Conservation (phyloP, 2,888 invertebrate species). For the Glomeris marginata region DNA sequence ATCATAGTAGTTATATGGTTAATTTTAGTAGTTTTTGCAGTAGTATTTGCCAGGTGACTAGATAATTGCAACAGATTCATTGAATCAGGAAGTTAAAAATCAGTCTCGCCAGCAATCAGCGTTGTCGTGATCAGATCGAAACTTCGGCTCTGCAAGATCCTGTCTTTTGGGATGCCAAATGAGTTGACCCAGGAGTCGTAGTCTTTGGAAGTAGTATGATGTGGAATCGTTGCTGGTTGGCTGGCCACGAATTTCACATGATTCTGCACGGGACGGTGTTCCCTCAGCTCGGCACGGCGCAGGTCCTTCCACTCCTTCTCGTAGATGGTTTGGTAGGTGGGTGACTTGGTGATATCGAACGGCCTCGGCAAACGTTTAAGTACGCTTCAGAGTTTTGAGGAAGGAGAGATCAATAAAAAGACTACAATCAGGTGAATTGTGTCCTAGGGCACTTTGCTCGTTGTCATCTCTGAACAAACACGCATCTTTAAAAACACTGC, state of each 20-base stretch:
- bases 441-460: neutral
- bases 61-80: neutral
- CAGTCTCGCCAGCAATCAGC: conserved; percentile 51
- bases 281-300: conserved; percentile 14
- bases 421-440: conserved; percentile 17
- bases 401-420: conserved; percentile 19
- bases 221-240: neutral
- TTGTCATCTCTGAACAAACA: no score
- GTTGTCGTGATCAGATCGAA: conserved; percentile 86
- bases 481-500: no score
- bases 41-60: neutral
- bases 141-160: conserved; percentile 79
- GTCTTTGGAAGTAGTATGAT: neutral
- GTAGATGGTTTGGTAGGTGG: conserved; percentile 20
- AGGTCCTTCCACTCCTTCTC: conserved; percentile 16
- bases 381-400: conserved; percentile 12
- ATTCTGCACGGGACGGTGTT: conserved; percentile 16
- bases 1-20: neutral
- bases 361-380: conserved; percentile 12
- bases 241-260: conserved; percentile 12
- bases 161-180: conserved; percentile 52
- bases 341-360: conserved; percentile 21
- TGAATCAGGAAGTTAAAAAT: conserved; percentile 8
- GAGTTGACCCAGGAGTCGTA: conserved; percentile 39
- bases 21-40: neutral